These are phyloP conservation scores for Rhyacophila evoluta DNA, from an alignment of 2,888 invertebrate species.

Conservation along the genomic window DNA sequence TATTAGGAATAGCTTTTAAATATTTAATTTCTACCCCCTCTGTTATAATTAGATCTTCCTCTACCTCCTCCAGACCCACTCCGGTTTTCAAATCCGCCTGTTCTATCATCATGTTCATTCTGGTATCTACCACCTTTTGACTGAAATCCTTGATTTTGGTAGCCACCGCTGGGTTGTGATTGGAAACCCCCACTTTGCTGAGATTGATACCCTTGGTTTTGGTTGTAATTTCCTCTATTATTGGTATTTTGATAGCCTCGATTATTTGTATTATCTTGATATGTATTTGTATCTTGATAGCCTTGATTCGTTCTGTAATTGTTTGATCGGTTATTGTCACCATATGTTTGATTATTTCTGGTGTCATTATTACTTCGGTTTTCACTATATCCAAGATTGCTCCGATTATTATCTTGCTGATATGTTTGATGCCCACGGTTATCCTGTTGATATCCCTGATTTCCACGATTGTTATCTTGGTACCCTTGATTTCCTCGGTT, in stretches of 20 bases:
- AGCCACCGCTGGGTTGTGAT: slow-evolving; percentile 45
- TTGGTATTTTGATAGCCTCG: slow-evolving; percentile 38
- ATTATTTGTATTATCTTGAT: slow-evolving; percentile 55
- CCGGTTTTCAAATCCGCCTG: slow-evolving; percentile 28
- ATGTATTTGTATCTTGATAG: slow-evolving; percentile 46
- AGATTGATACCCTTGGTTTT: slow-evolving; percentile 34
- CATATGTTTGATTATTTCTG: not conserved
- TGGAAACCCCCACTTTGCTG: slow-evolving; percentile 55
- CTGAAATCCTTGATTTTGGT: slow-evolving; percentile 51
- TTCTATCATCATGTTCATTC: slow-evolving; percentile 65
- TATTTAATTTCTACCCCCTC: slow-evolving; percentile 58
- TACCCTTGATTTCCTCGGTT: slow-evolving; percentile 26
- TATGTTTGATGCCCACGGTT: slow-evolving; percentile 35
- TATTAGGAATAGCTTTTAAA: not conserved
- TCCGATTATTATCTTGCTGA: slow-evolving; percentile 34
- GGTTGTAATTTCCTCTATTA: slow-evolving; percentile 33
- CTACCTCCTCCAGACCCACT: slow-evolving; percentile 49
- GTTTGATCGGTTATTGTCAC: slow-evolving; percentile 13
- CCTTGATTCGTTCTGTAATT: not conserved
- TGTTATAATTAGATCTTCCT: slow-evolving; percentile 52
- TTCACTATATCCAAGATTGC: slow-evolving; percentile 30
- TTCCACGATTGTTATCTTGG: slow-evolving; percentile 40
- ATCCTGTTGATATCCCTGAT: slow-evolving; percentile 41
- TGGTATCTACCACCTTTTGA: slow-evolving; percentile 59
- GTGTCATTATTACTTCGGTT: slow-evolving; percentile 17